These are phyloP conservation scores for Hesperia comma DNA, from an alignment of 2,888 invertebrate genomes.

Conservation along the genomic window DNA sequence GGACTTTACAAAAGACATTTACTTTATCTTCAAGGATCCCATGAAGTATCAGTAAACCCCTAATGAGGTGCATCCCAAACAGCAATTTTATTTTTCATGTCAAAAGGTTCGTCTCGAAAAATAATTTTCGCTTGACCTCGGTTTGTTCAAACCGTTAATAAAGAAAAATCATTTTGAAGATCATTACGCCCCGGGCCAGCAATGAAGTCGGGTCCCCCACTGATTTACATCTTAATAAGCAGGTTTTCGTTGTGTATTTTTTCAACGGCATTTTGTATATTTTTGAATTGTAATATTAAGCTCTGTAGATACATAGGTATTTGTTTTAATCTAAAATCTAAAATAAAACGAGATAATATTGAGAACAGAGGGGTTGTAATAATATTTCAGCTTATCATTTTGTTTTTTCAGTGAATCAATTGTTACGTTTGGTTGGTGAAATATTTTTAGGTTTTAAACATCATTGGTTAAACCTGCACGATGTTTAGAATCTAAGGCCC, in stretches of 20 bases:
- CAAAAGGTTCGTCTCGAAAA: slow-evolving; percentile 2
- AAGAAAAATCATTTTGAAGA: slow-evolving; percentile 20
- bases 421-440: background rate
- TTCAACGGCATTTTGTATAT: slow-evolving; percentile 4
- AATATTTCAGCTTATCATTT: slow-evolving; percentile 2
- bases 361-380: background rate
- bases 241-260: slow-evolving; percentile 15
- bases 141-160: slow-evolving; percentile 12
- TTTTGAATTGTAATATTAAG: background rate
- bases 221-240: slow-evolving; percentile 24
- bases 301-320: background rate
- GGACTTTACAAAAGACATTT: too few relatives aligned
- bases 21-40: too few relatives aligned
- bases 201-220: slow-evolving; percentile 17
- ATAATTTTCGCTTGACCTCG: slow-evolving; percentile 5
- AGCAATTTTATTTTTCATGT: slow-evolving; percentile 7
- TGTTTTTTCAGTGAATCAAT: background rate
- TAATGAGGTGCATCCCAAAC: background rate
- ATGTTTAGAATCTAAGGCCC: too few relatives aligned
- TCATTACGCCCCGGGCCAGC: background rate
- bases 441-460: too few relatives aligned
- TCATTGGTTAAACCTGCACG: too few relatives aligned
- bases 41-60: too few relatives aligned
- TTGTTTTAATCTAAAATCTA: background rate
- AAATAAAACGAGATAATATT: background rate